These are phyloP conservation scores for Leptodactylus fuscus DNA, from an alignment of 2,113 vertebrate genomes.

Conservation along the genomic window DNA sequence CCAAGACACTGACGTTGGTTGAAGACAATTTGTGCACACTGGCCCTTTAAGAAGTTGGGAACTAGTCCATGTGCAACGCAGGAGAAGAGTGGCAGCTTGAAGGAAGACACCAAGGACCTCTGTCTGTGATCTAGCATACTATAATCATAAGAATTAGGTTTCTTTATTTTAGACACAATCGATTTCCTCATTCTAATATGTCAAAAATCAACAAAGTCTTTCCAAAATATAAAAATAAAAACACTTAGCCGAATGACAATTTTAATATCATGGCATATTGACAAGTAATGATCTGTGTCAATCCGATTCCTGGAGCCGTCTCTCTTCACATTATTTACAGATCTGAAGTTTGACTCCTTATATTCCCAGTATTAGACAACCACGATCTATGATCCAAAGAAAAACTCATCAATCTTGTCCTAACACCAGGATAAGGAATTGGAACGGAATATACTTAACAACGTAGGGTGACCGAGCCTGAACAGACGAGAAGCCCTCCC, in stretches of 20 bases:
- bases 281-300: conserved; percentile 57
- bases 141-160: neutral
- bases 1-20: too few relatives aligned
- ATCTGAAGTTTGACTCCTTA: conserved; percentile 65
- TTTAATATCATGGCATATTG: conserved; percentile 53
- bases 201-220: neutral
- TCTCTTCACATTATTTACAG: conserved; percentile 55
- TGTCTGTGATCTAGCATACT: neutral
- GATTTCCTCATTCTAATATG: neutral
- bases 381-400: conserved; percentile 61
- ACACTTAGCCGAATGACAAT: conserved; percentile 19
- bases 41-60: too few relatives aligned
- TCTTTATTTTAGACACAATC: neutral
- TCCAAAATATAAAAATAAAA: neutral
- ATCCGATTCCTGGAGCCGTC: conserved; percentile 20
- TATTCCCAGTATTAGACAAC: conserved; percentile 59
- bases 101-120: too few relatives aligned
- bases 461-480: conserved; percentile 70
- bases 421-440: conserved; percentile 60
- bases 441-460: conserved; percentile 69
- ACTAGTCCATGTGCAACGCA: too few relatives aligned
- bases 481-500: conserved; percentile 67
- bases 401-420: conserved; percentile 60
- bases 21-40: too few relatives aligned
- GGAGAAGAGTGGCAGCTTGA: too few relatives aligned